Base-by-base conservation (phyloP, 2,797 vertebrate genomes). In the Melanotaenia boesemani region DNA sequence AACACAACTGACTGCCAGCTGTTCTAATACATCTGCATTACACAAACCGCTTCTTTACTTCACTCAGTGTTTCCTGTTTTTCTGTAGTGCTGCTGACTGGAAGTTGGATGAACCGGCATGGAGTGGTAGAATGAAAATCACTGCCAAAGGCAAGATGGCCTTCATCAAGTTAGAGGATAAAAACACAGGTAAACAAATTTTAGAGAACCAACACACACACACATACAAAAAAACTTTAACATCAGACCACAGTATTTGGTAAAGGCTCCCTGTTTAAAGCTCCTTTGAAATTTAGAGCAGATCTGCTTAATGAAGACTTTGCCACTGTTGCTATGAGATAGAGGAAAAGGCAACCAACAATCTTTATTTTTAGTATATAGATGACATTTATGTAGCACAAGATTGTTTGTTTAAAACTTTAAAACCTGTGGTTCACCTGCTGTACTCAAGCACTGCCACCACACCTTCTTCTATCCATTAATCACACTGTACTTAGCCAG, bases 61-160 rank as follows among this genome's bases (percentile, higher is more conserved):
- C 37, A 1, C 37, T 69, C 22, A 39, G 36, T 24, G 37, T 70
- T 84, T 76, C 72, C 56, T n/a, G 26, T 34, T 76, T 24, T 61
- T 44, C 32, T 75, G 0, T 71, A 99, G 98, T 28, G 98, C 98
- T 48, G 97, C 97, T 0, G 98, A 99, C 82, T 99, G 98, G 97
- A 98, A 99, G 89, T 93, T 99, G 91, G 98, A 97, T 60, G 97
- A 98, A 86, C 98, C 98, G 0, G 92, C 96, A 0, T 99, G 98
- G 98, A 98, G 91, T 18, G 98, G 98, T 12, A 91, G 98, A 79
- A 91, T 99, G 93, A 96, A 98, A 64, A 96, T 99, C 86, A 97
- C 96, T 0, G 94, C 97, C 0, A 96, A 94, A 81, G 97, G 95
- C 80, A 97, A 96, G 67, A 67, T 90, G 6, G 98, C 96, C 4